phyloP scores from a whole-genome alignment of 2,888 invertebrate genomes.

The Syrphus vitripennis region DNA sequence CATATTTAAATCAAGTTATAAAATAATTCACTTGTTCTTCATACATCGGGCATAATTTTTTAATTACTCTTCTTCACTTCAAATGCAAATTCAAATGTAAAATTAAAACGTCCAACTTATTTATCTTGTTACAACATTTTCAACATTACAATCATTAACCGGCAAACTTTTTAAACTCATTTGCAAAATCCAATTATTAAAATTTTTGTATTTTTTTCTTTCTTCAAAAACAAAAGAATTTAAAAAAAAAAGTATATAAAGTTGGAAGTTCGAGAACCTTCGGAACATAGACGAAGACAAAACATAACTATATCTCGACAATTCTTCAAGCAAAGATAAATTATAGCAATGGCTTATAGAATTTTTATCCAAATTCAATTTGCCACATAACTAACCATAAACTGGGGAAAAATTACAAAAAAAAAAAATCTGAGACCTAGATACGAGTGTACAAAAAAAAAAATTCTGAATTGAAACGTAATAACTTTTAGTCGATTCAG shows the following conservation, averaged over 20 bases:
- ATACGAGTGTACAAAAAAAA: background rate
- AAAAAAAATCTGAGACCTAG: background rate
- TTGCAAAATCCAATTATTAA: slow-evolving; percentile 54
- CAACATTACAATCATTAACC: slow-evolving; percentile 44
- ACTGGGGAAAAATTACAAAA: slow-evolving; percentile 19
- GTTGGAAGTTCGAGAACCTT: background rate
- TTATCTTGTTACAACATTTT: slow-evolving; percentile 52
- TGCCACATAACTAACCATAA: slow-evolving; percentile 68
- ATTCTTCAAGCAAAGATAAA: slow-evolving; percentile 60
- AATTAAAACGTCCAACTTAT: slow-evolving; percentile 18
- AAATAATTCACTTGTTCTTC: background rate
- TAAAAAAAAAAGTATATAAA: background rate
- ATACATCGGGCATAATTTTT: background rate
- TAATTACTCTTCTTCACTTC: background rate
- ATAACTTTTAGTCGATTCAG: slow-evolving; percentile 68
- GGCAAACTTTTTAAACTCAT: slow-evolving; percentile 36
- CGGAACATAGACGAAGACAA: slow-evolving; percentile 12
- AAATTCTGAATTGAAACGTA: slow-evolving; percentile 54
- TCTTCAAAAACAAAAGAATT: slow-evolving; percentile 10
- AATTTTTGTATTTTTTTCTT: slow-evolving; percentile 6
- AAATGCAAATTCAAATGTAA: background rate
- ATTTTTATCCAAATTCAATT: slow-evolving; percentile 64
- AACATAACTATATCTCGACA: slow-evolving; percentile 21
- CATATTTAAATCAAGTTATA: background rate
- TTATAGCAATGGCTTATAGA: slow-evolving; percentile 58